Percentiles rank a stretch among this genome's conserved stretches.
Evolutionary conservation across 2,113 vertebrate species (phyloP).

Genomic region (Beaufortia kweichowensis): DNA sequence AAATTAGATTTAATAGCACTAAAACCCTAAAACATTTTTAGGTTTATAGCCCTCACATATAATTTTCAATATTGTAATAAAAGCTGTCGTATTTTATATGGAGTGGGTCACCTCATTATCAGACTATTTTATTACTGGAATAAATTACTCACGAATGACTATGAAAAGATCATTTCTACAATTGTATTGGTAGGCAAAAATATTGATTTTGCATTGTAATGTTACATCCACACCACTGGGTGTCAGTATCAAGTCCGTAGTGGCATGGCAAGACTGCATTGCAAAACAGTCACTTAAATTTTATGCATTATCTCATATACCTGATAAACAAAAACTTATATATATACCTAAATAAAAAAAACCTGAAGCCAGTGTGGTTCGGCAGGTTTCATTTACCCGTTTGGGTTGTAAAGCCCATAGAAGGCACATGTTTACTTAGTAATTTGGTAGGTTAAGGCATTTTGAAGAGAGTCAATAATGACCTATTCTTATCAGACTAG

Average conservation of each 20-base stretch:
- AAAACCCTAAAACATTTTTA: no score
- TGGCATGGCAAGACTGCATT: neutral
- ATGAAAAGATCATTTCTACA: no score
- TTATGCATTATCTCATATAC: neutral
- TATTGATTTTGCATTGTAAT: no score
- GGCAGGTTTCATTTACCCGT: no score
- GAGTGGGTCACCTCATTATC: no score
- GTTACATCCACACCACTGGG: no score
- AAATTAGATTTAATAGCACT: neutral
- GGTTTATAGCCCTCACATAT: neutral
- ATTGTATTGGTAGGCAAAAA: no score
- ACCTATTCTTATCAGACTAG: constrained; percentile 50
- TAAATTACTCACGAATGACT: no score
- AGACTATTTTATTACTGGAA: no score
- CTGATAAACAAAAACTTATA: neutral
- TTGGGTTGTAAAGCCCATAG: constrained; percentile 36
- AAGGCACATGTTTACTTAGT: constrained; percentile 39
- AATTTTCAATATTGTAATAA: no score
- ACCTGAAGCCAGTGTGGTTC: no score
- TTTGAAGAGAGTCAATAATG: constrained; percentile 50
- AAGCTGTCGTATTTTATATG: no score
- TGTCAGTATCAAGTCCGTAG: neutral
- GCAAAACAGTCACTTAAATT: neutral
- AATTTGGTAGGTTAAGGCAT: constrained; percentile 29
- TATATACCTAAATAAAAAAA: neutral